Evolutionary conservation across 2,888 invertebrate genomes (phyloP), one percentile per base, ranked within the genome.

Genomic region (Chrysolina americana): DNA sequence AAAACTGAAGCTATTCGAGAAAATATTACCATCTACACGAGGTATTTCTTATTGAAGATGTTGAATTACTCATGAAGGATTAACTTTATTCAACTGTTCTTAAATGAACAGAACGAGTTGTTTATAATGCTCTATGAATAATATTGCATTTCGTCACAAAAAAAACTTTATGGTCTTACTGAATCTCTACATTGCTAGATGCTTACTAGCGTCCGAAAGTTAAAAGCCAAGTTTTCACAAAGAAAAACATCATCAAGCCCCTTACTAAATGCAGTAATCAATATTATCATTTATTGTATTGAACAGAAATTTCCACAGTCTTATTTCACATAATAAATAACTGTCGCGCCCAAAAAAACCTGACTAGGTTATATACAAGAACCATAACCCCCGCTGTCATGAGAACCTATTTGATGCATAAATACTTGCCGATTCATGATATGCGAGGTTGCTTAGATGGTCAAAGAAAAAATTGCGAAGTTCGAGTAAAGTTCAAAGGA

Each of bases 261-360:
- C 50, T 44, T 66, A 63, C 53, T 74, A 74, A 74, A 74, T 74
- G 74, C 74, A 74, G 28, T 41, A 71, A 70, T 64, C 64, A 74
- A 68, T 21, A 68, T 71, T 56, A 70, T 64, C 66, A 65, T 68
- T 74, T 71, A 74, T 71, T 68, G 65, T 71, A 64, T 68, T 64
- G 68, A 74, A 70, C 70, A 71, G 44, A 78, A 76, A 74, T 78
- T 74, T 78, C 75, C 76, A 72, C 78, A 79, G 79, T 79, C 80
- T 80, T 77, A 80, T 78, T 75, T 75, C 68, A 75, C 71, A 59
- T 59, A 78, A 80, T 80, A 78, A 80, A 80, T 80, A 80, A 78
- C 75, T 76, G 75, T 71, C 66, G 65, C 48, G 72, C 73, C 68
- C n/a, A n/a, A 75, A 70, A 71, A 76, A 73, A 62, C 76, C 74